Base-by-base conservation (phyloP, 1,140 invertebrate species). In the Penaeus indicus region DNA sequence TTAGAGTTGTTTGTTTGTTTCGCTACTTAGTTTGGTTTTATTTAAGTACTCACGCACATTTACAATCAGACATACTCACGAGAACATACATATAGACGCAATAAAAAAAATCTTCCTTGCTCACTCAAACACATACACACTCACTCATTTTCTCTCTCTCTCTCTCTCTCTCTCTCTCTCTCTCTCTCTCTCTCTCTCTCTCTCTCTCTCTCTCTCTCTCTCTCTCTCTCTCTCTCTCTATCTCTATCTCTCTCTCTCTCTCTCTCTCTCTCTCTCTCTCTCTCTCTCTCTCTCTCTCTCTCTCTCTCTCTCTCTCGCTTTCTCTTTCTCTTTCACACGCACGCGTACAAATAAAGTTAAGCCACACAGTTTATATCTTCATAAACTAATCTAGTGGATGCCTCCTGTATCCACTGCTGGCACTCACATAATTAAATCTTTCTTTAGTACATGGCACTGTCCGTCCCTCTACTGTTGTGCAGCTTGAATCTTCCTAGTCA, bases 101-200 rank as follows among this genome's bases (percentile, higher is more conserved):
- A 22, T 27, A 38, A 80, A 38, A 47, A 47, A 22, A 80, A 10
- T 27, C 42, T 21, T 38, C 8, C 78, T 27, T 38, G 47, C 78
- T 27, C 78, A 54, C 78, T 21, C 78, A 80, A 22, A 80, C 78
- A 80, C 78, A 80, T 42, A 81, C 79, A 81, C 79, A 63, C 60
- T 47, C 79, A 81, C 79, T 10, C 19, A 3, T 1, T 21, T 22
- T 60, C 42, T 1, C 27, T 13, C 78, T 42, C 18, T 80, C 42
- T 47, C 54, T 62, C 60, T 10, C 19, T n/a, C 0, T 21, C 47
- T 60, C 22, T 18, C 79, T 47, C 60, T 47, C 79, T 47, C 60
- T 47, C 79, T 10, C 4, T n/a, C 19, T 21, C 22, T 60, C 42
- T 18, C 13, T 42, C 38, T 38, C 79, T 47, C 60, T 47, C 79